phyloP scores from a whole-genome alignment of 2,797 vertebrate genomes.

The Hapalemur alaotrensis region DNA sequence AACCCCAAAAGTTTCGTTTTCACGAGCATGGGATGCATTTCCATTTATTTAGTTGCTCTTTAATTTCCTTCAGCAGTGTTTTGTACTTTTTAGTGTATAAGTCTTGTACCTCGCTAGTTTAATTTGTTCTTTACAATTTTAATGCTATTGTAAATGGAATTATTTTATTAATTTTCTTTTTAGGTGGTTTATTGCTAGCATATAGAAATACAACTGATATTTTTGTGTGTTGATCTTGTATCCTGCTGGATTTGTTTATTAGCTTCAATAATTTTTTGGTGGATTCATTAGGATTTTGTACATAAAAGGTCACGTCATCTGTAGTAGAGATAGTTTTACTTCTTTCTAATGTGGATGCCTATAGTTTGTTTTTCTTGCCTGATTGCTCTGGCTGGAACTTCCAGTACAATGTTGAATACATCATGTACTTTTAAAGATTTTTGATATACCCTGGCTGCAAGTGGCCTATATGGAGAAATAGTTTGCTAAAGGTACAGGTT shows the following conservation, averaged over 20 bases:
- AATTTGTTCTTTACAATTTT: background rate
- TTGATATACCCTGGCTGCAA: background rate
- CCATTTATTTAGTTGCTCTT: background rate
- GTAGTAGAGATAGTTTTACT: background rate
- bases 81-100: background rate
- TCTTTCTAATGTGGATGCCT: background rate
- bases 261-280: background rate
- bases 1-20: background rate
- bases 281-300: background rate
- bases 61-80: background rate
- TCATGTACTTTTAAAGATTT: background rate
- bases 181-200: background rate
- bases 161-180: background rate
- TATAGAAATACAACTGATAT: background rate
- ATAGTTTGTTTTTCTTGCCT: background rate
- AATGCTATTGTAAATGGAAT: background rate
- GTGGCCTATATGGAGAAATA: background rate
- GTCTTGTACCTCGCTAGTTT: background rate
- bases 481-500: background rate
- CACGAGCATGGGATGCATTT: background rate
- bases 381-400: background rate
- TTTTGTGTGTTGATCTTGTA: background rate
- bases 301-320: background rate
- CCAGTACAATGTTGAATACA: background rate
- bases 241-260: background rate